Conservation (phyloP, 2,888 invertebrate species). For the Geotrupes spiniger region DNA sequence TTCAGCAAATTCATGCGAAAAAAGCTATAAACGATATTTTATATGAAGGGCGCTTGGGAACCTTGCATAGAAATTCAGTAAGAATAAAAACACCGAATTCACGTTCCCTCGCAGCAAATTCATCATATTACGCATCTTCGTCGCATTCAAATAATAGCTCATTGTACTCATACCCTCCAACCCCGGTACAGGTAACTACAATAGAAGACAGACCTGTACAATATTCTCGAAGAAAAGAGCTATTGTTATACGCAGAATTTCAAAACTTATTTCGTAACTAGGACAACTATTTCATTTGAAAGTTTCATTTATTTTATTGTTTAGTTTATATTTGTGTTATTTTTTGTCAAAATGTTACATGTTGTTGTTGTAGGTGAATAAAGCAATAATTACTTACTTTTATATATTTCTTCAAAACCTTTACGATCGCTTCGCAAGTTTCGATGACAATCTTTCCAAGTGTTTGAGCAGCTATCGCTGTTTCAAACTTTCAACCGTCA, state of each 20-base stretch:
- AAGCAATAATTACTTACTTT: constrained; percentile 11
- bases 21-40: constrained; percentile 9
- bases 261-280: background rate
- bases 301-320: background rate
- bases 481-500: constrained; percentile 12
- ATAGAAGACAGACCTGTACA: background rate
- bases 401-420: constrained; percentile 14
- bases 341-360: background rate
- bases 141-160: background rate
- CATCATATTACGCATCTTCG: background rate
- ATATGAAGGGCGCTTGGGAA: constrained; percentile 7
- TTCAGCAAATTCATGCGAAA: constrained; percentile 6
- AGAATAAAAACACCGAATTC: background rate
- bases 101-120: background rate
- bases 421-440: constrained; percentile 15
- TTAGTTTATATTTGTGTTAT: background rate
- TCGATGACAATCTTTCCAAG: constrained; percentile 12
- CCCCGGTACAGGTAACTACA: background rate
- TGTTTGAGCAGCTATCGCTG: constrained; percentile 10
- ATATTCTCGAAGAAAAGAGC: background rate
- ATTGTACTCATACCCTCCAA: background rate
- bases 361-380: too few species aligned
- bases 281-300: background rate
- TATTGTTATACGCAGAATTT: background rate
- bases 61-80: background rate